Percentiles rank a stretch among this genome's conserved stretches.
Evolutionary conservation across 2,888 invertebrate genomes (phyloP).

Genomic region (Ophion ventricosus): DNA sequence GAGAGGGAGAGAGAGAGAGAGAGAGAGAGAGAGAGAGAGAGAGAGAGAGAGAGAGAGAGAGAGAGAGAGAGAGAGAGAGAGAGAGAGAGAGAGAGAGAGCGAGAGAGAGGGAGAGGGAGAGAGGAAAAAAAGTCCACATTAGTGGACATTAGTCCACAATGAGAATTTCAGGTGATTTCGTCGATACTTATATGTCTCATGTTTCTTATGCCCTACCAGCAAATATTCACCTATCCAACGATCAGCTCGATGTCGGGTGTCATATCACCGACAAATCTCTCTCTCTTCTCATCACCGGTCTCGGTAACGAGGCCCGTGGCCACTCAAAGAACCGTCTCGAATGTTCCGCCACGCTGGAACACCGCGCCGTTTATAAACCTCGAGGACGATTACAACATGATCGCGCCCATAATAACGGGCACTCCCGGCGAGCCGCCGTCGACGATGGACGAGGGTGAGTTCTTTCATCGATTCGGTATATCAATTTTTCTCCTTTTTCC

Average conservation of each 20-base stretch:
- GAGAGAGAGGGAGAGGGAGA: too few relatives aligned
- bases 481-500: not conserved
- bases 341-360: constrained; percentile 90
- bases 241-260: constrained; percentile 94
- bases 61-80: too few relatives aligned
- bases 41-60: too few relatives aligned
- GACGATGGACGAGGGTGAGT: constrained; percentile 81
- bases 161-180: not conserved
- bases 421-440: constrained; percentile 82
- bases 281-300: constrained; percentile 89
- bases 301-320: constrained; percentile 89
- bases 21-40: too few relatives aligned
- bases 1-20: too few relatives aligned
- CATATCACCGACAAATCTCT: constrained; percentile 94
- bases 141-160: too few relatives aligned
- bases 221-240: constrained; percentile 94
- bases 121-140: too few relatives aligned
- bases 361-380: constrained; percentile 92
- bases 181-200: not conserved
- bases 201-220: constrained; percentile 84
- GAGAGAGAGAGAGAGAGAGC: too few relatives aligned
- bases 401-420: constrained; percentile 89
- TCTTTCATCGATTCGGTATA: constrained; percentile 34
- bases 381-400: constrained; percentile 98
- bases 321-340: constrained; percentile 86